Base-by-base conservation (phyloP, 1,140 invertebrate species). In the Drosophila pseudoananassae region DNA sequence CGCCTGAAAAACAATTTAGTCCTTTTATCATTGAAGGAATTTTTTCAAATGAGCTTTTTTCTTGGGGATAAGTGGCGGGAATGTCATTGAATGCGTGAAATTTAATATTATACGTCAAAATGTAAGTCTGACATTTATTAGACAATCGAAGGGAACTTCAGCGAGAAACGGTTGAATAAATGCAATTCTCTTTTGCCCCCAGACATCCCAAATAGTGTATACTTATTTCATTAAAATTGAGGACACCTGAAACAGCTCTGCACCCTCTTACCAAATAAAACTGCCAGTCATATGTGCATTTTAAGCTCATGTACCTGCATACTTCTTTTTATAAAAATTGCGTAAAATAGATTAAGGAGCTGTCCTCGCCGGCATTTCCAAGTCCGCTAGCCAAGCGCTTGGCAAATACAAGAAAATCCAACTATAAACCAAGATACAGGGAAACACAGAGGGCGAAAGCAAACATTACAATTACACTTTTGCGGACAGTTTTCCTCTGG, bases 381-480 rank as follows among this genome's bases (percentile, higher is more conserved):
- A 51, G 49, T 51, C 15, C 49, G 20, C 46, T 4, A 49, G 49
- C 33, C 69, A 78, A 78, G 76, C 66, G 50, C 55, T 78, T 47
- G 55, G 76, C 69, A 78, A 78, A 78, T 78, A 78, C 68, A 69
- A 47, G 31, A 59, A 72, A 56, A 77, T 56, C 59, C 40, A 53
- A 49, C 63, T 76, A 69, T 9, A 51, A 64, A 57, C 73, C 54
- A 23, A 55, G 65, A 47, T 68, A 68, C 52, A 53, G 49, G 38
- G 36, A 52, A 17, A 31, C 14, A 33, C 2, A 33, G 40, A 43
- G 29, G 63, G 25, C 29, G 29, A 31, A 40, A 66, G 76, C 76
- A 78, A 78, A 78, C 76, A 78, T 78, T 78, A 69, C 76, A 73
- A 78, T 78, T 73, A 78, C 76, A 78, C 60, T 69, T 78, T 68